These are phyloP conservation scores for Rhegmatorhina hoffmannsi DNA, from an alignment of 2,113 vertebrate genomes.

Conservation along the genomic window DNA sequence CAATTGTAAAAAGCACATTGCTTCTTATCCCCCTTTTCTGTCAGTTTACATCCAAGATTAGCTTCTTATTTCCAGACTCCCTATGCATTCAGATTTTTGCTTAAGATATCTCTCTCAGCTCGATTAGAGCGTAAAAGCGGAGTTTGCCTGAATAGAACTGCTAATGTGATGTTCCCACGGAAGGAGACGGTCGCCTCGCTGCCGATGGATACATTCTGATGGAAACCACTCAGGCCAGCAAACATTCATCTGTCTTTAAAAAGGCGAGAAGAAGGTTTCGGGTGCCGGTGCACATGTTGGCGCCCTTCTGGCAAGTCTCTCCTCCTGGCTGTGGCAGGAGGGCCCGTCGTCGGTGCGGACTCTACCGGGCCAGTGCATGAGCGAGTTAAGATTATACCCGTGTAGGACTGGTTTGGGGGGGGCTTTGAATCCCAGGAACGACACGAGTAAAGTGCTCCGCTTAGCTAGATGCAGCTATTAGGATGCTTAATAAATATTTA, in stretches of 20 bases:
- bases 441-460: neutral
- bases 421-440: neutral
- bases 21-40: neutral
- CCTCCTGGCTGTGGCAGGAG: neutral
- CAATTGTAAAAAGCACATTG: neutral
- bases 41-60: neutral
- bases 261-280: neutral
- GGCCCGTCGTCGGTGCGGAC: neutral
- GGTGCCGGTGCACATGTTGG: neutral
- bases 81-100: neutral
- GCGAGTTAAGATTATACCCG: too few species aligned
- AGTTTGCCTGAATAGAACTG: neutral
- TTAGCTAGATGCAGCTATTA: constrained; percentile 14
- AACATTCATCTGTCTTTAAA: neutral
- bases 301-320: neutral
- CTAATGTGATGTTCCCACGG: neutral
- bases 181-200: rapidly evolving
- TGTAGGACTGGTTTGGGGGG: neutral
- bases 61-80: neutral
- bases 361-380: neutral
- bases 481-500: constrained; percentile 56
- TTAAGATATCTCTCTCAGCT: neutral
- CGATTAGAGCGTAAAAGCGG: neutral
- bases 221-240: neutral
- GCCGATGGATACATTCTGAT: neutral